A percentile compares a stretch with the other conserved stretches of the same genome.
These are phyloP conservation scores for Limosa lapponica DNA, from an alignment of 2,797 vertebrate species.

Conservation along the genomic window DNA sequence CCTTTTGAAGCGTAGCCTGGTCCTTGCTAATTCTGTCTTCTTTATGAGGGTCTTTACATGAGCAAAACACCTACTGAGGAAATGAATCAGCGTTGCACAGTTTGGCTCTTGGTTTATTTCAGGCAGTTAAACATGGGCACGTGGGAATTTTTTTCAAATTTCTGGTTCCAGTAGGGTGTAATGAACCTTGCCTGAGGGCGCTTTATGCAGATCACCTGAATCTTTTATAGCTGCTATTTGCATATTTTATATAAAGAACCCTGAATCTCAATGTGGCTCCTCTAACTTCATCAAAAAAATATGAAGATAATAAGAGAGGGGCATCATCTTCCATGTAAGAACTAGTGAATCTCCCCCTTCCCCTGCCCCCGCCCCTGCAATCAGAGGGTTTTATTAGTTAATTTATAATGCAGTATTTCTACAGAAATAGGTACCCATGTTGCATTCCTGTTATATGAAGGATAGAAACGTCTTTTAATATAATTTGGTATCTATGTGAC, in stretches of 20 bases:
- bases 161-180: constrained; percentile 29
- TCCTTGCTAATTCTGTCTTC: neutral
- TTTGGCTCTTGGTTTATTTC: neutral
- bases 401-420: neutral
- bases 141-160: neutral
- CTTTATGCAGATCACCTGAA: constrained; percentile 31
- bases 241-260: constrained; percentile 38
- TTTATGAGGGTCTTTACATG: neutral
- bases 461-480: neutral
- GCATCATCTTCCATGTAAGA: neutral
- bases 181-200: neutral
- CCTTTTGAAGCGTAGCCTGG: neutral
- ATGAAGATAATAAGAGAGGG: neutral
- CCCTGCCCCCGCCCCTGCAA: too few relatives aligned
- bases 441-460: neutral
- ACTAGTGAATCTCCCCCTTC: neutral
- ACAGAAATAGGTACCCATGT: neutral
- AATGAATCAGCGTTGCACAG: neutral
- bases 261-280: neutral
- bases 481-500: neutral
- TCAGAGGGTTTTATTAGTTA: neutral
- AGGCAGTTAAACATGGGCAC: neutral
- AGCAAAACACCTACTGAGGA: neutral
- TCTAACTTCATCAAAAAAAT: neutral
- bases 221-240: constrained; percentile 41